These are phyloP conservation scores for Dasyprocta punctata DNA, from an alignment of 2,113 vertebrate genomes.

Conservation along the genomic window DNA sequence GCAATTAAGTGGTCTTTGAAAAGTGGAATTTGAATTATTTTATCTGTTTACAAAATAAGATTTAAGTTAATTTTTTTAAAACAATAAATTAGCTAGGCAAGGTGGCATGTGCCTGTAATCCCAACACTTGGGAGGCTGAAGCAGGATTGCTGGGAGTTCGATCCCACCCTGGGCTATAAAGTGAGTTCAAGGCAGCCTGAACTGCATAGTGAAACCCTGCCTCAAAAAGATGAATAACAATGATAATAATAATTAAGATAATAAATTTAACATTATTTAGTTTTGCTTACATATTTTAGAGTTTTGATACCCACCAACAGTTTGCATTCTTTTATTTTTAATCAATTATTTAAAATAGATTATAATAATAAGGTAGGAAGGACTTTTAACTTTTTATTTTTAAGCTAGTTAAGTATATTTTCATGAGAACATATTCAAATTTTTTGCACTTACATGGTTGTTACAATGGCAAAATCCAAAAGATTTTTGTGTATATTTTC, in stretches of 20 bases:
- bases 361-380: background rate
- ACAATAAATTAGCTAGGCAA: background rate
- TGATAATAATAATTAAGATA: background rate
- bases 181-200: no score
- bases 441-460: background rate
- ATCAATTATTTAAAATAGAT: background rate
- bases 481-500: background rate
- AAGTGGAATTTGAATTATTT: background rate
- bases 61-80: slow-evolving; percentile 15
- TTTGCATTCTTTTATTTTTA: background rate
- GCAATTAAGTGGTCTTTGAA: background rate
- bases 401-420: slow-evolving; percentile 7
- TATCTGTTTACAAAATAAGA: background rate
- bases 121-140: no score
- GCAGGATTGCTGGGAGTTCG: no score
- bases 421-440: slow-evolving; percentile 28
- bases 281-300: background rate
- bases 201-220: no score
- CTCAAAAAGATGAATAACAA: no score
- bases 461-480: background rate
- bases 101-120: no score
- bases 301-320: background rate
- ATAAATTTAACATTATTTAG: background rate
- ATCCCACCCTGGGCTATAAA: no score
- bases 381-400: background rate